These are phyloP conservation scores for Drosophila neocordata DNA, from an alignment of 1,140 invertebrate species.

Conservation along the genomic window DNA sequence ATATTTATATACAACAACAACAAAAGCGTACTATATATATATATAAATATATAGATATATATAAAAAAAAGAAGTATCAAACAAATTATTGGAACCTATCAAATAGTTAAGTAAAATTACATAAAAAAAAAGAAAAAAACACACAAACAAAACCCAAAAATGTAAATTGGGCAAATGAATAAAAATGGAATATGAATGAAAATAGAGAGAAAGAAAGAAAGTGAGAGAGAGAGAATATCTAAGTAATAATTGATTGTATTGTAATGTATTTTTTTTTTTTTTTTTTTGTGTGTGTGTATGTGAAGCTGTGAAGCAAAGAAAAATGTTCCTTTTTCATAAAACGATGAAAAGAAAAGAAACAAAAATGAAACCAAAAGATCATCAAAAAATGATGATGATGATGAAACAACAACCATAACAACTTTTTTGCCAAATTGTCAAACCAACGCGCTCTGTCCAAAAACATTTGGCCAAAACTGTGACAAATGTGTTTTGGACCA, in stretches of 20 bases:
- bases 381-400: background rate
- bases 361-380: too few relatives aligned
- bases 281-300: background rate
- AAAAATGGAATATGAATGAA: too few relatives aligned
- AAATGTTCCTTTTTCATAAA: constrained; percentile 70
- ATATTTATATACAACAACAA: constrained; percentile 76
- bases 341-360: background rate
- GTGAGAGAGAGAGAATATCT: constrained; percentile 31
- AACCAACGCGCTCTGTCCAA: constrained; percentile 75
- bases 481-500: constrained; percentile 51
- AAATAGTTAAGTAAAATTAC: constrained; percentile 67
- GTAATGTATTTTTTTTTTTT: constrained; percentile 3
- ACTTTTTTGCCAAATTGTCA: constrained; percentile 81
- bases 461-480: constrained; percentile 61
- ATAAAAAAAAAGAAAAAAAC: constrained; percentile 20
- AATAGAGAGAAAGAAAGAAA: too few relatives aligned
- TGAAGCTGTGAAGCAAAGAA: background rate
- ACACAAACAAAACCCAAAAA: background rate
- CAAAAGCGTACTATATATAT: constrained; percentile 65
- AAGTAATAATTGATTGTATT: constrained; percentile 30
- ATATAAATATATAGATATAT: too few relatives aligned
- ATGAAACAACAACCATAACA: background rate
- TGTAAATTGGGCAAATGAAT: constrained; percentile 2
- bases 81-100: constrained; percentile 58
- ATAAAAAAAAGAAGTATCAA: constrained; percentile 38